Evolutionary conservation across 2,797 vertebrate species (phyloP).

Genomic region (Alcedo atthis): DNA sequence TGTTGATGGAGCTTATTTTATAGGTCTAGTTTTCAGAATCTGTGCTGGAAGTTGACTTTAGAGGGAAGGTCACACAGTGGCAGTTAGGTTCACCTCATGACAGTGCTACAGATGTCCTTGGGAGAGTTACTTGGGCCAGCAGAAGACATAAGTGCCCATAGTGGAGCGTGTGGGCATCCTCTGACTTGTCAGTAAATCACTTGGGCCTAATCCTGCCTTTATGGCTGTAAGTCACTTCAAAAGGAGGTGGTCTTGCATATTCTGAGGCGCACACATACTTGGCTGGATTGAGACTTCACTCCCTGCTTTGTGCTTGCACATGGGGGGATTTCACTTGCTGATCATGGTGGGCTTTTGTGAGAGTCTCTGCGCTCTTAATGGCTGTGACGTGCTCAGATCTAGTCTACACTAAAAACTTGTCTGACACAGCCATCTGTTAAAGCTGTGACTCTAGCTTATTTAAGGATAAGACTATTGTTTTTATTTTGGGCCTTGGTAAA

Average conservation of each 20-base stretch:
- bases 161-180: not conserved
- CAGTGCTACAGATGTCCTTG: not conserved
- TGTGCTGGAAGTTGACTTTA: not conserved
- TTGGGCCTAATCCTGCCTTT: not conserved
- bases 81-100: not conserved
- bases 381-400: not conserved
- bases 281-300: not conserved
- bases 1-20: not conserved
- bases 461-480: not conserved
- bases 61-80: not conserved
- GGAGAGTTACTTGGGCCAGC: not conserved
- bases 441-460: not conserved
- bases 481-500: not conserved
- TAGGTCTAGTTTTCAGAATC: not conserved
- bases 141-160: not conserved
- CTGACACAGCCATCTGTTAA: not conserved
- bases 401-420: not conserved
- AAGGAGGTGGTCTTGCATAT: not conserved
- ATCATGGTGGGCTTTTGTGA: no score
- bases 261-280: not conserved
- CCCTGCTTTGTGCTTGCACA: not conserved
- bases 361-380: no score
- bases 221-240: fast-evolving
- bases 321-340: not conserved
- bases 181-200: not conserved